A percentile compares a stretch with the other conserved stretches of the same genome.
Conservation (phyloP, 2,113 vertebrate species). For the Micronycteris hirsuta region DNA sequence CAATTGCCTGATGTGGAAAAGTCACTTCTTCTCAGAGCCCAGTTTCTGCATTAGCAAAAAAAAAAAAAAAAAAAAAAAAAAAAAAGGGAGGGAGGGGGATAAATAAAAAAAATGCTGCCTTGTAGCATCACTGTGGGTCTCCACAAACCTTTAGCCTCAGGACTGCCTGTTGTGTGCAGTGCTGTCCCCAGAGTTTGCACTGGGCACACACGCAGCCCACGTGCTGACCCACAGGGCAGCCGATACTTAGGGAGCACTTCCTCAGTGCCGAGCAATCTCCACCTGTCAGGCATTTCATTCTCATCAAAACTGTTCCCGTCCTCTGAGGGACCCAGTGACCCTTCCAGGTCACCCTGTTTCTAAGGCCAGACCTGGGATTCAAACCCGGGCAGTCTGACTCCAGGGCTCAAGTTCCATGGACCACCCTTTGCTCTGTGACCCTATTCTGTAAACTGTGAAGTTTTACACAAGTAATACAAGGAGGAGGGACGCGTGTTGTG, state of each 20-base stretch:
- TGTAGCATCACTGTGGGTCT: rapidly evolving
- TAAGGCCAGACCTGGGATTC: neutral
- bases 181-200: rapidly evolving
- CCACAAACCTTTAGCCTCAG: neutral
- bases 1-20: too few relatives aligned
- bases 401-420: rapidly evolving
- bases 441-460: neutral
- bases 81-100: too few relatives aligned
- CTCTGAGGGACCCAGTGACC: neutral
- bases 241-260: neutral
- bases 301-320: neutral
- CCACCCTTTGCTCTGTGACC: rapidly evolving
- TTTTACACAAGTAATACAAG: neutral
- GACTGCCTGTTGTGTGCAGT: too few relatives aligned
- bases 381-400: neutral
- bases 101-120: neutral
- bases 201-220: rapidly evolving
- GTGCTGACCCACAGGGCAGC: rapidly evolving
- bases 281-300: neutral
- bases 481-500: neutral
- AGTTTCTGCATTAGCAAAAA: neutral
- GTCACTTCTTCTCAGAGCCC: neutral
- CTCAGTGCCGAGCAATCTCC: neutral
- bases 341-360: neutral
- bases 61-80: neutral